These are phyloP conservation scores for Mycalesis mineus DNA, from an alignment of 2,888 invertebrate genomes.

Conservation along the genomic window DNA sequence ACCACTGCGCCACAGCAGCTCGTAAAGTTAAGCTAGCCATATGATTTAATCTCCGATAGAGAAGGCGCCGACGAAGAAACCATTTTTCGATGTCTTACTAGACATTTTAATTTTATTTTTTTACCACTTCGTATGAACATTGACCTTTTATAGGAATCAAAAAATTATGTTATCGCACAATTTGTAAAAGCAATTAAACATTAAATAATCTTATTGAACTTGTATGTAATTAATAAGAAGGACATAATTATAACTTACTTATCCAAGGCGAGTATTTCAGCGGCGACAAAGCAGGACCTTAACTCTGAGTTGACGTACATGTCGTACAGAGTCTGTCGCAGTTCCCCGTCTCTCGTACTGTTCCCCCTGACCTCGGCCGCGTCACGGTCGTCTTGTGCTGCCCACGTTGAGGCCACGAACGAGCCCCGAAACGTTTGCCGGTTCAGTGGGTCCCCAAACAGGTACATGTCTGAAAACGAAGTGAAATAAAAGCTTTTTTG, in stretches of 20 bases:
- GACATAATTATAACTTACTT: constrained; percentile 83
- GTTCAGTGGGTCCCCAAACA: constrained; percentile 83
- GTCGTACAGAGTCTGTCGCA: constrained; percentile 86
- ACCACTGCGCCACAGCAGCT: too few relatives aligned
- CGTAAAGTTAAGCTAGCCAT: too few relatives aligned
- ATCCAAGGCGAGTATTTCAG: constrained; percentile 90
- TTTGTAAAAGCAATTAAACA: too few relatives aligned
- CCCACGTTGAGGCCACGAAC: constrained; percentile 87
- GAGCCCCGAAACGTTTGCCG: constrained; percentile 90
- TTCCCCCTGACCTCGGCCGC: constrained; percentile 82
- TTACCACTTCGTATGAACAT: too few relatives aligned
- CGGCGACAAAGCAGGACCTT: constrained; percentile 85
- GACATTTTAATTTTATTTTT: too few relatives aligned
- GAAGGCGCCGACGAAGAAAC: too few relatives aligned
- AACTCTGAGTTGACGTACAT: constrained; percentile 86
- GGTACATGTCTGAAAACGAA: constrained; percentile 83
- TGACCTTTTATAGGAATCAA: too few relatives aligned
- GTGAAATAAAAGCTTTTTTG: background rate
- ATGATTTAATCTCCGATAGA: too few relatives aligned
- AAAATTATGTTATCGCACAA: too few relatives aligned
- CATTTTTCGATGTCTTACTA: too few relatives aligned
- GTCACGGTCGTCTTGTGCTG: constrained; percentile 75
- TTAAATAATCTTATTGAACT: too few relatives aligned
- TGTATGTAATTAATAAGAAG: too few relatives aligned
- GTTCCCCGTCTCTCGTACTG: constrained; percentile 84